Percentiles rank a stretch among this genome's conserved stretches.
Evolutionary conservation across 64 coral and sea anemone genomes (phyloP).

Genomic region (Acropora yongei): DNA sequence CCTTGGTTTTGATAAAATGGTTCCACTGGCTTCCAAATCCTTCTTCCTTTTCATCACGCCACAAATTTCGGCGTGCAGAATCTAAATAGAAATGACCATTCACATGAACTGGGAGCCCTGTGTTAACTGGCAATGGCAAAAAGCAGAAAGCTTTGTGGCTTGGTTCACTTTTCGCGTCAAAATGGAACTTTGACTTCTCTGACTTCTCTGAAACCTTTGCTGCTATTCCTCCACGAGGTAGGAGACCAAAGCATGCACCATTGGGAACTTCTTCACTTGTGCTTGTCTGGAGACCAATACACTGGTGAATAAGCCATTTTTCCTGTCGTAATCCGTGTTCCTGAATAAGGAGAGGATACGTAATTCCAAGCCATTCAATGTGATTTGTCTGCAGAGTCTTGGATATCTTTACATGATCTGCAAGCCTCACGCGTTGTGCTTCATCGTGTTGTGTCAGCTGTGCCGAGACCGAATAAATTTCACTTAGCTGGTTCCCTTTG

Average conservation of each 20-base stretch:
- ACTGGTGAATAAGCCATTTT: conserved; percentile 84
- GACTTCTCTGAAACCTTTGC: conserved; percentile 56
- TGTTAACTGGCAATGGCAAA: conserved; percentile 78
- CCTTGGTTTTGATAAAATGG: conserved; percentile 65
- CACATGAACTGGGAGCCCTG: conserved; percentile 89
- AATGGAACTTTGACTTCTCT: neutral
- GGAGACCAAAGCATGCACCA: conserved; percentile 71
- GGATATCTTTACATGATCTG: conserved; percentile 51
- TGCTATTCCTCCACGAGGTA: conserved; percentile 87
- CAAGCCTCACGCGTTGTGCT: conserved; percentile 27
- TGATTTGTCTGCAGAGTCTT: conserved; percentile 52
- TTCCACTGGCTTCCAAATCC: conserved; percentile 81
- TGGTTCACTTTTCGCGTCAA: neutral
- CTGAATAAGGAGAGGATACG: conserved; percentile 64
- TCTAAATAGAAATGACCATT: conserved; percentile 96
- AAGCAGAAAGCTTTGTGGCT: conserved; percentile 85
- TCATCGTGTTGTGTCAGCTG: conserved; percentile 55
- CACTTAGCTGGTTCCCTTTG: conserved; percentile 41
- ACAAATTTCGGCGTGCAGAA: conserved; percentile 84
- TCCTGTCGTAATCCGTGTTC: conserved; percentile 43
- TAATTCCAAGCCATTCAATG: conserved; percentile 61
- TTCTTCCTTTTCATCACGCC: conserved; percentile 74
- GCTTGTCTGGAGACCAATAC: conserved; percentile 17
- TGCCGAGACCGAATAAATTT: conserved; percentile 64
- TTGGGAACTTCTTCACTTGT: conserved; percentile 59